Evolutionary conservation across 2,113 vertebrate species (phyloP).

Genomic region (Eptesicus fuscus): DNA sequence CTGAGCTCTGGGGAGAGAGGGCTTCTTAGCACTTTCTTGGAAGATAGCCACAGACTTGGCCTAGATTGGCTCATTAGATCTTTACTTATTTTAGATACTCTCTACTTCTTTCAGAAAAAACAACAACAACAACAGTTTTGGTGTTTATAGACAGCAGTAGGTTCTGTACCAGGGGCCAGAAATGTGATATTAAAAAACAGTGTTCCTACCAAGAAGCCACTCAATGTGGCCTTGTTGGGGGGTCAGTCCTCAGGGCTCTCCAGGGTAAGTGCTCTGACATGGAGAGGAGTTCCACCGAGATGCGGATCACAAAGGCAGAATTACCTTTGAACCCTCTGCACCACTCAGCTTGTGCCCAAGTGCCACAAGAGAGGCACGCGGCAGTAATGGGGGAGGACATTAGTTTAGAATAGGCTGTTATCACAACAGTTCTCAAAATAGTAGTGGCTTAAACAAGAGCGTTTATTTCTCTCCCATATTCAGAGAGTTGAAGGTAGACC

Average conservation of each 20-base stretch:
- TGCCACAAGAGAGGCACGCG: not conserved
- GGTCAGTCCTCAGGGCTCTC: not conserved
- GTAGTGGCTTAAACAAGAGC: not conserved
- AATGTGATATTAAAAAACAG: not conserved
- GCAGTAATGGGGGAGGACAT: not conserved
- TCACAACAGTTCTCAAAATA: not conserved
- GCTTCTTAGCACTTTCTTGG: not conserved
- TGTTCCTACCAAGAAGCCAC: not conserved
- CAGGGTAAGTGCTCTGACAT: not conserved
- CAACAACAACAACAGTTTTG: not conserved
- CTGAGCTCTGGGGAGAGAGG: not conserved
- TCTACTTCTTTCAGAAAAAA: not conserved
- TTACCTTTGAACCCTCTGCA: too few relatives aligned
- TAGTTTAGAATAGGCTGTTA: not conserved
- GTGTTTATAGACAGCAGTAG: not conserved
- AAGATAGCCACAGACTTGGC: not conserved
- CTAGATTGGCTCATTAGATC: not conserved
- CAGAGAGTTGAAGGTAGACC: not conserved
- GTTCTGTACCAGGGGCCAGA: not conserved
- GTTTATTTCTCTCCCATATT: not conserved
- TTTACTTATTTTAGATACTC: not conserved
- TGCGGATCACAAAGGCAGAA: not conserved
- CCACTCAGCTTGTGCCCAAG: not conserved
- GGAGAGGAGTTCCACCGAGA: accelerated
- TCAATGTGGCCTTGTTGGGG: not conserved